phyloP scores from a whole-genome alignment of 2,797 vertebrate species.

The Vespertilio murinus region DNA sequence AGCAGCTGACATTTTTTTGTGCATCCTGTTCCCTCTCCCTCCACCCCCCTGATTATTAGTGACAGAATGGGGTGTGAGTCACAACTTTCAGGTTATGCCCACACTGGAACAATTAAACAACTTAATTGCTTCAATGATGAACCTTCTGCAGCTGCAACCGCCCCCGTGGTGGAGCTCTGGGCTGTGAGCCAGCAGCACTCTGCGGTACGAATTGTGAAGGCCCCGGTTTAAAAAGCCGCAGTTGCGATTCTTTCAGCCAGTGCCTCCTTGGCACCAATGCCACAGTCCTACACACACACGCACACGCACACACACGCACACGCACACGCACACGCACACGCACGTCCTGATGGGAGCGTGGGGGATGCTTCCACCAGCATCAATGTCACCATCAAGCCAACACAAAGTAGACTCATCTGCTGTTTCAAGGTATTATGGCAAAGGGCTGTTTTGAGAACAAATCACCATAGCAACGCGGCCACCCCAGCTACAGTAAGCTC shows the following conservation, averaged over 20 bases:
- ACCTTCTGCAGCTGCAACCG: slow-evolving; percentile 17
- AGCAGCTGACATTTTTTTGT: neutral
- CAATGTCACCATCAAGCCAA: slow-evolving; percentile 33
- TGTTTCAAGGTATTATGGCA: slow-evolving; percentile 64
- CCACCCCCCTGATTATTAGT: neutral
- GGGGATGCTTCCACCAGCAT: neutral
- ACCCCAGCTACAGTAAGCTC: slow-evolving; percentile 73
- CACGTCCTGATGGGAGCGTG: slow-evolving; percentile 17
- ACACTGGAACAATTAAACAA: slow-evolving; percentile 49
- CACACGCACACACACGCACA: neutral
- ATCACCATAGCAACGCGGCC: slow-evolving; percentile 73
- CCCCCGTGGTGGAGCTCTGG: neutral
- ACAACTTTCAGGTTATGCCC: slow-evolving; percentile 40
- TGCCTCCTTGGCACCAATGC: slow-evolving; percentile 28
- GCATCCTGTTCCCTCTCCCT: neutral
- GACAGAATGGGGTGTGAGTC: slow-evolving; percentile 45
- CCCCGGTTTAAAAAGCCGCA: neutral
- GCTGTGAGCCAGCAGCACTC: neutral
- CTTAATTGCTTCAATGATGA: slow-evolving; percentile 12
- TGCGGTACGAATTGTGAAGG: neutral
- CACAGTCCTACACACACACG: slow-evolving; percentile 13
- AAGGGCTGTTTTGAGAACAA: slow-evolving; percentile 72
- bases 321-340: neutral
- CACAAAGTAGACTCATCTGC: slow-evolving; percentile 45
- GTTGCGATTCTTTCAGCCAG: neutral